Evolutionary conservation across 1,140 invertebrate genomes (phyloP), one percentile per base, ranked within the genome.

Genomic region (Zeugodacus cucurbitae): DNA sequence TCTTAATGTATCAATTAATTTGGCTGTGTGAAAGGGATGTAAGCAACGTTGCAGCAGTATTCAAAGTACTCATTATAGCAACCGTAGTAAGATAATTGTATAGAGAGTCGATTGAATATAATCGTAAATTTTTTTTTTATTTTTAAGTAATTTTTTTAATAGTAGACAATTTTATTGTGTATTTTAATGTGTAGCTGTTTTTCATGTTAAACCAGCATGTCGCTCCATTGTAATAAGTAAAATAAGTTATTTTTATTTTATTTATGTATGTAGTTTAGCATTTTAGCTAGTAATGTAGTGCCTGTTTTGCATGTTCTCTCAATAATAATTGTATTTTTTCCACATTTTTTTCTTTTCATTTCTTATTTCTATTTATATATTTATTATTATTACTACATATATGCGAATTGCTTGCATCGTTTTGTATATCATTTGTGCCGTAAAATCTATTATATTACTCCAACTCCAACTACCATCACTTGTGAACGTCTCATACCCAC

Each of bases 351-450:
- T 34, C 74, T 82, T 48, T 82, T 22, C 41, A 22, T 48, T 41
- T 17, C 2, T 41, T 48, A 82, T 48, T 20, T 22, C 4, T 37
- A 17, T 70, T 37, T 44, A n/a, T 74, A 1, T 74, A 14, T 17
- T 7, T 82, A 34, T 34, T 48, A 1, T 41, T 48, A 82, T 5
- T 34, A 20, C 14, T 17, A 32, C 26, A 67, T 17, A 34, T 20
- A 67, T 62, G 26, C 58, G 26, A 62, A 22, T 62, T 62, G 41
- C 34, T 82, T 20, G 74, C 37, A 44, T 44, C 37, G 37, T 8
- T 48, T 82, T 26, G 6, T 29, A 82, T 48, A 26, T 48, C 74
- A 82, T 82, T 82, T 82, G 41, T 82, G 74, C 74, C 74, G 74
- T 82, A 44, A 44, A 32, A 32, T 64, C 37, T 41, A 64, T 87